A percentile compares a stretch with the other conserved stretches of the same genome.
Conservation (phyloP, 37 sponge, comb jelly and placozoan species). For the Oopsacas minuta region DNA sequence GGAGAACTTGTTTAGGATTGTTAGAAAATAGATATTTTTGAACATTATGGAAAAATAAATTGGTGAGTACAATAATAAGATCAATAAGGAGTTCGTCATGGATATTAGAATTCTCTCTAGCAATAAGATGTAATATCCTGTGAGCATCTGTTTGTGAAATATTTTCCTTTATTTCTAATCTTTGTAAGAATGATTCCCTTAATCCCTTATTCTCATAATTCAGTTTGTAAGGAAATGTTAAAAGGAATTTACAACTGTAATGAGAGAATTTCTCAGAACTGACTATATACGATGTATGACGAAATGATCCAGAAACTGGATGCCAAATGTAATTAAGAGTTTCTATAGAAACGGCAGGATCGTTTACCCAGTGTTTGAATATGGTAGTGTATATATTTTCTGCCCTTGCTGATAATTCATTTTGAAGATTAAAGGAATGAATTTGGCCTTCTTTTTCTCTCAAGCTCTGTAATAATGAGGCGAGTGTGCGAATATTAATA, state of each 20-base stretch:
- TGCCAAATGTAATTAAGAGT: background rate
- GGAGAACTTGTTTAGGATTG: background rate
- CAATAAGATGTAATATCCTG: background rate
- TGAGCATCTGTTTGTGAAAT: background rate
- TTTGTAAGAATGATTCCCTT: background rate
- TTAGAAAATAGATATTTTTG: no score
- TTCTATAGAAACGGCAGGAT: background rate
- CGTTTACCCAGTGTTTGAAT: background rate
- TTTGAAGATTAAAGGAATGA: background rate
- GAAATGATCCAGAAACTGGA: background rate
- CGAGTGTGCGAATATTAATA: background rate
- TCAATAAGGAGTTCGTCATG: background rate
- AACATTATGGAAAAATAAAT: background rate
- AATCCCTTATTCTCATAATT: background rate
- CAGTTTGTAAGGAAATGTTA: background rate
- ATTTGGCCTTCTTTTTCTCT: background rate
- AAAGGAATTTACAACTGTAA: background rate
- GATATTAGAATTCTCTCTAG: background rate
- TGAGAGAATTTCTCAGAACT: background rate
- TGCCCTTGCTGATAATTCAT: background rate
- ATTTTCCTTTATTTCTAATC: background rate
- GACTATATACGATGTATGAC: background rate
- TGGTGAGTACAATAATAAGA: background rate
- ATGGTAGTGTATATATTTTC: background rate
- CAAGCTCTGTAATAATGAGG: background rate